These are phyloP conservation scores for Ambastaia sidthimunki DNA, from an alignment of 2,797 vertebrate genomes.

Conservation along the genomic window DNA sequence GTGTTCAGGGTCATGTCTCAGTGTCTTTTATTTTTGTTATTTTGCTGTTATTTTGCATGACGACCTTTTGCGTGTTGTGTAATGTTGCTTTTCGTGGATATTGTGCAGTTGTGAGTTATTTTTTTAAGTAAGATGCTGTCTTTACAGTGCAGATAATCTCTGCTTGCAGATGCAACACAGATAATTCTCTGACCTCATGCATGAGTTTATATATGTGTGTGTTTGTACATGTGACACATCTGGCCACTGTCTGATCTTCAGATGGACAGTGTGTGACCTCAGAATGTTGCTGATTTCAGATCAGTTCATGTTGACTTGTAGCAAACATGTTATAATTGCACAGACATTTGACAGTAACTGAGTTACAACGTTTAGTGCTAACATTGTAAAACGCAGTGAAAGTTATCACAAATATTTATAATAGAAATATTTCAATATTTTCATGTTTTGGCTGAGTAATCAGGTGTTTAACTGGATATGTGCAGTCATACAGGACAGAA, in stretches of 20 bases:
- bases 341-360: no score
- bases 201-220: not conserved
- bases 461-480: slow-evolving; percentile 2
- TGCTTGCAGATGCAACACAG: not conserved
- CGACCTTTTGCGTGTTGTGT: not conserved
- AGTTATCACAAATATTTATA: no score
- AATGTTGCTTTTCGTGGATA: not conserved
- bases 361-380: no score
- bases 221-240: not conserved
- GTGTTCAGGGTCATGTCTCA: not conserved
- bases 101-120: not conserved
- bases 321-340: no score
- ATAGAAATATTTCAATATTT: no score
- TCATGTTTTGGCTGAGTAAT: not conserved
- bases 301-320: no score
- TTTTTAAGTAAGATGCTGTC: not conserved
- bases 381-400: no score
- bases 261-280: no score
- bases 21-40: not conserved
- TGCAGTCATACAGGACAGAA: not conserved
- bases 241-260: not conserved
- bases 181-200: not conserved
- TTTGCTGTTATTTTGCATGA: not conserved
- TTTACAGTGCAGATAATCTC: not conserved
- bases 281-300: not conserved